These are phyloP conservation scores for Rambutsinella grinnellia DNA, from an alignment of 2,888 invertebrate genomes.

Conservation along the genomic window DNA sequence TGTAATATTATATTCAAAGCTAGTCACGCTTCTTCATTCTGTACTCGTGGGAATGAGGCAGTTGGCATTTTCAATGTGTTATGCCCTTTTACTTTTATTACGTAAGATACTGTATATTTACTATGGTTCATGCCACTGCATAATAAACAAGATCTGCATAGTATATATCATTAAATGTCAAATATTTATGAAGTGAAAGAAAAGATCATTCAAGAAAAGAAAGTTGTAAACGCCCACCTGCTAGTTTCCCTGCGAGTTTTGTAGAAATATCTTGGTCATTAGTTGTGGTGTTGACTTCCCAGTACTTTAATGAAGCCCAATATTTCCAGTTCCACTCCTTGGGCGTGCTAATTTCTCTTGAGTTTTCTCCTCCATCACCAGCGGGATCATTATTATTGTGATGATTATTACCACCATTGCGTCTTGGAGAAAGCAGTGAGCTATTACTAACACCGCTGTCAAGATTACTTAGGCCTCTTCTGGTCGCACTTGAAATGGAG, in stretches of 20 bases:
- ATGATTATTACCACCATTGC: not conserved
- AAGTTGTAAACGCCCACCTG: constrained; percentile 13
- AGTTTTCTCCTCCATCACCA: constrained; percentile 3
- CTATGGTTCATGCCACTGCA: too few species aligned
- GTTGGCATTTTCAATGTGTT: too few species aligned
- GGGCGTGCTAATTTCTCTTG: constrained; percentile 18
- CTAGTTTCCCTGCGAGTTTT: constrained; percentile 13
- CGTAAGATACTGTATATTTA: too few species aligned
- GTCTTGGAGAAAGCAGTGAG: not conserved
- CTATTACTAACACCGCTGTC: constrained; percentile 2
- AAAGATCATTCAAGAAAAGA: not conserved
- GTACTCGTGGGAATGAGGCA: too few species aligned
- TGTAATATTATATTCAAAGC: too few species aligned
- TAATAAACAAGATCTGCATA: too few species aligned
- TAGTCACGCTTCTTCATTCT: too few species aligned
- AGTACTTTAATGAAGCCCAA: constrained; percentile 32
- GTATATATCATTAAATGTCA: too few species aligned
- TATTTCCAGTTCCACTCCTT: constrained; percentile 28
- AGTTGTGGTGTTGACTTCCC: constrained; percentile 27
- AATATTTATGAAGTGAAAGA: too few species aligned
- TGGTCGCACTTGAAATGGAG: not conserved
- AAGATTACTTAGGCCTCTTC: not conserved
- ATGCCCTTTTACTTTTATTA: too few species aligned
- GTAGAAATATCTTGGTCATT: constrained; percentile 8
- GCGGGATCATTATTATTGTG: not conserved